Evolutionary conservation across 2,888 invertebrate species (phyloP).

Genomic region (Cerastis rubricosa): DNA sequence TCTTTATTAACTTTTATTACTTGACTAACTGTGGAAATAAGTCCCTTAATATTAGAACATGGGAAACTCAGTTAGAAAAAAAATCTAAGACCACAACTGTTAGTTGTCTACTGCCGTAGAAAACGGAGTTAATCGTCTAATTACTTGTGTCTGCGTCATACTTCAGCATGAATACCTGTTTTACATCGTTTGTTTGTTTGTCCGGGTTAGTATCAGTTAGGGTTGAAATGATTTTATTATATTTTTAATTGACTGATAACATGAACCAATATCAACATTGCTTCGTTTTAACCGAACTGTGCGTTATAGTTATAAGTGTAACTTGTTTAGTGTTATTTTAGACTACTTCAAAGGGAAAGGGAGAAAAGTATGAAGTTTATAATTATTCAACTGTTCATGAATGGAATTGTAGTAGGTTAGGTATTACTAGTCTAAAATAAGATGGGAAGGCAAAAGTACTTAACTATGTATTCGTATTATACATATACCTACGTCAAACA

Average conservation of each 20-base stretch:
- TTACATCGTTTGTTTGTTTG: slow-evolving; percentile 15
- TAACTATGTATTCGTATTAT: slow-evolving; percentile 45
- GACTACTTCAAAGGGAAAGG: not conserved
- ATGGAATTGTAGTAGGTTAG: slow-evolving; percentile 65
- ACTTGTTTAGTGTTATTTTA: not conserved
- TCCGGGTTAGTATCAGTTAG: slow-evolving; percentile 11
- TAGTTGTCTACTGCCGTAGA: not conserved
- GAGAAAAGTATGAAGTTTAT: slow-evolving; percentile 44
- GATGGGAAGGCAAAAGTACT: slow-evolving; percentile 64
- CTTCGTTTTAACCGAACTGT: not conserved
- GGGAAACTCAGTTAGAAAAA: not conserved
- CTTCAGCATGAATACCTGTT: slow-evolving; percentile 17
- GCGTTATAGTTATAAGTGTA: no score
- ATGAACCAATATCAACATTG: slow-evolving; percentile 6
- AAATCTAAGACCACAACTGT: not conserved
- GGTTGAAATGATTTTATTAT: slow-evolving; percentile 3
- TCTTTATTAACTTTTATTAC: slow-evolving; percentile 40
- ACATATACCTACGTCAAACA: slow-evolving; percentile 69
- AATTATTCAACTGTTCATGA: slow-evolving; percentile 67
- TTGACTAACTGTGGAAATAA: slow-evolving; percentile 29
- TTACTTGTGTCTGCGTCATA: slow-evolving; percentile 19
- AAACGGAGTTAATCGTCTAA: slow-evolving; percentile 1
- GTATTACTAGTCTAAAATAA: slow-evolving; percentile 58
- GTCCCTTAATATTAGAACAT: slow-evolving; percentile 7
- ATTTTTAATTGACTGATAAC: slow-evolving; percentile 6